Base-by-base conservation (phyloP, 1,140 invertebrate species). In the Chlorops oryzae region DNA sequence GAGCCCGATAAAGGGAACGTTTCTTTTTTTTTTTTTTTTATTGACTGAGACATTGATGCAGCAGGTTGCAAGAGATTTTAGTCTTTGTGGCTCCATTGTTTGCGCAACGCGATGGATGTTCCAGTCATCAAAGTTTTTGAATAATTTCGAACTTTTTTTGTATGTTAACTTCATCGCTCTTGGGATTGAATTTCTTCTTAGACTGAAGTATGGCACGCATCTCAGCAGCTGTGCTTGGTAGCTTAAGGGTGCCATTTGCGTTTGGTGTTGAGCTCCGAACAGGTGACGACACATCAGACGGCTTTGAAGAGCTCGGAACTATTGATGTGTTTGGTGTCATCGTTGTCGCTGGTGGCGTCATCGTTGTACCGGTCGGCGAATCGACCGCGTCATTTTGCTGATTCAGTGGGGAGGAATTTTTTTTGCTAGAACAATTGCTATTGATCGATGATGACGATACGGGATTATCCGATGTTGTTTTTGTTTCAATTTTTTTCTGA, bases 141-240 rank as follows among this genome's bases (percentile, higher is more conserved):
- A 94, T 87, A 64, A 93, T 92, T 65, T 92, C 88, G 66, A 90
- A 91, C 76, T 93, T 94, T 77, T 90, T 87, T 70, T 87, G 86
- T 61, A 92, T 84, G 73, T 91, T 89, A 72, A 94, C 84, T 18
- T 82, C 81, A 58, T 90, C 86, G 70, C 88, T 91, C 71, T 92
- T 92, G 3, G 89, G 88, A 66, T 93, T 89, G 65, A 85, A 83
- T 72, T 90, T 91, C 70, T 91, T 92, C 61, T 83, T 86, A 25
- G 83, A 81, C 9, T 87, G 86, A 42, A 93, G 73, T 55, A 87
- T 82, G n/a, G 87, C 88, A 20, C 90, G 77, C 75, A 93, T 81
- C 70, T 94, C 88, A 32, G 88, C 88, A 15, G 85, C 90, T 47
- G 88, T 90, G 85, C 92, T 90, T 55, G 84, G 85, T 32, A 94